Evolutionary conservation across 2,888 invertebrate genomes (phyloP), one percentile per base, ranked within the genome.

Genomic region (Andrena hattorfiana): DNA sequence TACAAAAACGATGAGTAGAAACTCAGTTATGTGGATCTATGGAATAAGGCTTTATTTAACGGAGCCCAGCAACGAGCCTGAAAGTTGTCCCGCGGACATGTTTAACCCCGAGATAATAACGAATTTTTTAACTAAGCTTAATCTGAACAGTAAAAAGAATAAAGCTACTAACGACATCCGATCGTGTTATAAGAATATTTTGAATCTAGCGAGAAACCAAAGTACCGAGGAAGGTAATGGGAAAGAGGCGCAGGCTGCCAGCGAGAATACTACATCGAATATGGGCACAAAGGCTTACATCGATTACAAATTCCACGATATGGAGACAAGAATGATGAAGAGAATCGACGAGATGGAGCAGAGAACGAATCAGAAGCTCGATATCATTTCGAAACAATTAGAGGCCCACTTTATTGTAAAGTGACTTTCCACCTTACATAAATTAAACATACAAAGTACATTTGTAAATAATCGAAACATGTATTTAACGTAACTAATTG

Each of bases 21-120:
- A 90, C 35, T 77, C 90, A 26, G 66, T 85, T 28, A 91, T 94
- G 90, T 94, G 94, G 94, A 81, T 94, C 32, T 94, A 94, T 79
- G 94, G 94, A 54, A 92, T 94, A 77, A 93, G 90, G 83, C 85
- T 94, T 0, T 88, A 92, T 66, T 78, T 94, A 13, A 89, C 90
- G 13, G 91, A 92, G 51, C 66, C 86, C 48, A 54, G 48, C 66
- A 75, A 81, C 66, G 83, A 89, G 64, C 30, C 56, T 5, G 35
- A 87, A 77, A 42, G 32, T 8, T 80, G 42, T 42, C 64, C 49
- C 10, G 59, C 75, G 42, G 81, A 78, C 28, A 74, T 86, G 35
- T 90, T 92, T 35, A 88, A 91, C 77, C 84, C 89, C 42, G 90
- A 92, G 74, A 78, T 89, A 23, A 90, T 94, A 60, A 91, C 89